A percentile compares a stretch with the other conserved stretches of the same genome.
Conservation (phyloP, 2,888 invertebrate species). For the Dryadula phaetusa region DNA sequence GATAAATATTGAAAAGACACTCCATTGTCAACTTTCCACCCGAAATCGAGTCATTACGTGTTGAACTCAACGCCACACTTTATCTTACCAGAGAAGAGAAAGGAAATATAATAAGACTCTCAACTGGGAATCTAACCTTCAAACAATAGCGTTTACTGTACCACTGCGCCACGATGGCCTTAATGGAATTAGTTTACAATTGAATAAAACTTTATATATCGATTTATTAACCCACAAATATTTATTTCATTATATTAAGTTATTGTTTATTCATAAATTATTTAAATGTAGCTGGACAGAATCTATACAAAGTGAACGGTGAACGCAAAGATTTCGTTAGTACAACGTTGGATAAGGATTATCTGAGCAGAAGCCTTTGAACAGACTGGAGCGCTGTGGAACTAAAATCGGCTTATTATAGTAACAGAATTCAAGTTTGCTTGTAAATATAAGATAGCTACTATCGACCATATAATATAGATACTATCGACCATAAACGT, state of each 20-base stretch:
- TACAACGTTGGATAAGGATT: constrained; percentile 18
- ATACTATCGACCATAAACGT: not conserved
- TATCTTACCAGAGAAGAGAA: no score
- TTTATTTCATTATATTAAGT: not conserved
- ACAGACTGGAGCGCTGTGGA: constrained; percentile 7
- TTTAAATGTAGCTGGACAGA: not conserved
- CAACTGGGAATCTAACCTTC: no score
- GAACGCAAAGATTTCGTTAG: constrained; percentile 11
- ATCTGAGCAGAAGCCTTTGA: constrained; percentile 6
- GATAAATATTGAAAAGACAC: no score
- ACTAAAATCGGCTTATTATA: constrained; percentile 4
- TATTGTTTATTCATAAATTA: no score
- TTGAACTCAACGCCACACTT: no score
- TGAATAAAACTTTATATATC: no score
- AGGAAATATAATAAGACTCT: no score
- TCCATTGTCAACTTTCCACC: no score
- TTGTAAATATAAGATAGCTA: not conserved
- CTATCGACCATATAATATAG: not conserved
- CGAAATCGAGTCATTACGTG: no score
- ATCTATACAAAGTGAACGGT: not conserved
- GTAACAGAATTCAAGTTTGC: not conserved
- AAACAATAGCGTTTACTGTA: no score
- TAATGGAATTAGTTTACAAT: no score
- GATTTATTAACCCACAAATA: not conserved
- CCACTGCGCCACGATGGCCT: no score